Conservation (phyloP, 2,797 vertebrate species). For the Paramormyrops hopkinsi region DNA sequence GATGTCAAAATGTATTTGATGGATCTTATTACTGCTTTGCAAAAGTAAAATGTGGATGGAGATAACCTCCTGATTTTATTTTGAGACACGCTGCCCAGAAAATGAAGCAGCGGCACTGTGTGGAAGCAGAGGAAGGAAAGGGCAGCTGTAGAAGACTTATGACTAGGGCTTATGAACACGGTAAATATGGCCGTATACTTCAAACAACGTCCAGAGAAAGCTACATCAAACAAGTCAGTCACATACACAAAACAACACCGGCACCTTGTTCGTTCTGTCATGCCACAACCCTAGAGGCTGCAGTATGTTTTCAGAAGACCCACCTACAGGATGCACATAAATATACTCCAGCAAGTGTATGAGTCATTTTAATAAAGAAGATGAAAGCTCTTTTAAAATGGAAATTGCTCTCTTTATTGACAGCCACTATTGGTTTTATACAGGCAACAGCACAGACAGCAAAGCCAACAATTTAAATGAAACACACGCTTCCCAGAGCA, state of each 20-base stretch:
- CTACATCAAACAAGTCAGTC: neutral
- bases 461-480: no score
- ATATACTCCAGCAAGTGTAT: no score
- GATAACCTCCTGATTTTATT: neutral
- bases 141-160: neutral
- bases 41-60: neutral
- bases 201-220: neutral
- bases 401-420: no score
- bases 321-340: no score
- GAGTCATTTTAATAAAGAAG: no score
- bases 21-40: neutral
- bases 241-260: neutral
- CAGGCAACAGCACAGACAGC: no score
- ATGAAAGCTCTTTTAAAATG: no score
- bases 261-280: neutral
- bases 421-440: no score
- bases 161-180: neutral
- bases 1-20: neutral
- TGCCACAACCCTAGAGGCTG: neutral
- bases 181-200: neutral
- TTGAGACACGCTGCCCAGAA: neutral
- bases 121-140: neutral
- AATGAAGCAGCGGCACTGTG: neutral
- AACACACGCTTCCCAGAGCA: neutral
- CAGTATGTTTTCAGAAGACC: no score